phyloP scores from a whole-genome alignment of 2,888 invertebrate genomes.

The Brachyptera risi region DNA sequence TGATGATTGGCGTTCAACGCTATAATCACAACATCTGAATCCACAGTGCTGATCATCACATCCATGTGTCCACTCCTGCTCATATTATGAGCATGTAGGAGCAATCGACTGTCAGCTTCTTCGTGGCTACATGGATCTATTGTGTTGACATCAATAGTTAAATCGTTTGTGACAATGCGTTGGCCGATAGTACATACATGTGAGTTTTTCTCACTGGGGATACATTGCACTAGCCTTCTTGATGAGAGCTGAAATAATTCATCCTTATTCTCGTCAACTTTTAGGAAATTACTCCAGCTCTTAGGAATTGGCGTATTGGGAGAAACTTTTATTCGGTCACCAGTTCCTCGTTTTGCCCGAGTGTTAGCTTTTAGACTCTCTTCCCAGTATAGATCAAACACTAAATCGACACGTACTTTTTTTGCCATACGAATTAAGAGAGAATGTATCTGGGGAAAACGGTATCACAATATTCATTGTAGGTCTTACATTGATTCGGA shows the following conservation, averaged over 20 bases:
- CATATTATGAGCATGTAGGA: neutral
- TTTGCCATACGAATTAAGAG: too few relatives aligned
- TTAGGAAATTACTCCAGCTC: neutral
- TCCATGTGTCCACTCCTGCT: neutral
- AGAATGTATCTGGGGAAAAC: neutral
- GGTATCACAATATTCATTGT: neutral
- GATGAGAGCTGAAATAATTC: neutral
- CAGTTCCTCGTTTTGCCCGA: conserved; percentile 11
- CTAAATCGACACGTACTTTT: conserved; percentile 15
- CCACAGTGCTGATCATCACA: neutral
- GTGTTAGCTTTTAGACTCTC: conserved; percentile 18
- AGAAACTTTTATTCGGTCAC: conserved; percentile 22
- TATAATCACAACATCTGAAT: neutral
- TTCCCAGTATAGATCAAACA: conserved; percentile 22
- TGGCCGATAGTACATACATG: neutral
- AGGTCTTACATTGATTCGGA: neutral
- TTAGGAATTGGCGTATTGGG: neutral
- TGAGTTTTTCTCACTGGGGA: neutral
- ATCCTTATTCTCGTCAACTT: neutral
- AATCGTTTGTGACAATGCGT: neutral
- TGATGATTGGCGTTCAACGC: neutral
- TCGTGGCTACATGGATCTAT: neutral
- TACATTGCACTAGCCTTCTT: neutral
- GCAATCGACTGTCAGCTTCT: neutral
- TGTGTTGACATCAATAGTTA: neutral